A percentile compares a stretch with the other conserved stretches of the same genome.
phyloP scores from a whole-genome alignment of 2,888 invertebrate genomes.

The Nipponacmea schrenckii region DNA sequence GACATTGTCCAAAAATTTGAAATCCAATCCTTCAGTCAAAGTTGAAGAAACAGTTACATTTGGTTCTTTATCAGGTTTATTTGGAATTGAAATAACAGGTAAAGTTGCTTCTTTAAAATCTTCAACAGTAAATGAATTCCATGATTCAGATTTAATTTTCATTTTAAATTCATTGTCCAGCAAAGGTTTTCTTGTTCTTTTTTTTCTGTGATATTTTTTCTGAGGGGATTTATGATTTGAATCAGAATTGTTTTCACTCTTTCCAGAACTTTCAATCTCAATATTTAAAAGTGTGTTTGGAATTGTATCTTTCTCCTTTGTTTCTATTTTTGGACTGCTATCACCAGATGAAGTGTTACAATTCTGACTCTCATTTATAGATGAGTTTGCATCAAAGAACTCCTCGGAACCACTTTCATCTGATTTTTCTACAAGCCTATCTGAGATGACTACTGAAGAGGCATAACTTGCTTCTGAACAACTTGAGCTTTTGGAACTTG shows the following conservation, averaged over 20 bases:
- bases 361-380: too few relatives aligned
- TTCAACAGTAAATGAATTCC: conserved; percentile 30
- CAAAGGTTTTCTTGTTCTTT: conserved; percentile 23
- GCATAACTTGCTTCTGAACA: too few relatives aligned
- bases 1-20: too few relatives aligned
- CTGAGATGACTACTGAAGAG: too few relatives aligned
- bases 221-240: not conserved
- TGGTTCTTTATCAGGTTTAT: too few relatives aligned
- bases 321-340: too few relatives aligned
- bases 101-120: not conserved
- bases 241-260: conserved; percentile 10
- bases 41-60: not conserved
- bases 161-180: conserved; percentile 32
- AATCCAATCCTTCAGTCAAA: not conserved
- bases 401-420: not conserved
- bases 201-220: conserved; percentile 3
- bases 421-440: too few relatives aligned
- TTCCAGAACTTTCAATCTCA: not conserved
- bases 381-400: too few relatives aligned
- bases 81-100: too few relatives aligned
- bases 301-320: not conserved
- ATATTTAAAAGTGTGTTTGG: not conserved
- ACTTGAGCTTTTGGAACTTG: too few relatives aligned
- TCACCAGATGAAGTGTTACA: too few relatives aligned
- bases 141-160: conserved; percentile 34